Percentiles rank a stretch among this genome's conserved stretches.
phyloP scores from a whole-genome alignment of 1,140 invertebrate species.

The Zaprionus gabonicus region DNA sequence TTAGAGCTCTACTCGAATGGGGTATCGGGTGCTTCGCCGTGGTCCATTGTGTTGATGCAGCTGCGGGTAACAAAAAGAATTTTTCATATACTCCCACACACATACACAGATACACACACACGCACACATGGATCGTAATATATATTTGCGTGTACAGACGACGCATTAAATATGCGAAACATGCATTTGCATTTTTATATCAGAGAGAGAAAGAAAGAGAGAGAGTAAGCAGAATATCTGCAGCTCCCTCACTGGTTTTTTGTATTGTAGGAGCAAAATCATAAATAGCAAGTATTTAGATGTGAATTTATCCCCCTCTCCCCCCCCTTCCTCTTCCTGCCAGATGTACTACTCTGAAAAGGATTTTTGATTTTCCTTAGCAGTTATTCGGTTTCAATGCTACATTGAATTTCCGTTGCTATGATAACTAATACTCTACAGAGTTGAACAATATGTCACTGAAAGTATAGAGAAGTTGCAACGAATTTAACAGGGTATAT shows the following conservation, averaged over 20 bases:
- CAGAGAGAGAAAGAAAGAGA: conserved; percentile 4
- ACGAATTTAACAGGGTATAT: background rate
- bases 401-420: conserved; percentile 55
- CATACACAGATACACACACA: background rate
- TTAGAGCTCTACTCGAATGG: conserved; percentile 30
- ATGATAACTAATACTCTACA: conserved; percentile 27
- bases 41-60: conserved; percentile 70
- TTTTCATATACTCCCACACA: conserved; percentile 40
- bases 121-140: conserved; percentile 12
- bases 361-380: conserved; percentile 53
- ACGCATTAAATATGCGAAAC: conserved; percentile 71
- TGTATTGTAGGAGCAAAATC: conserved; percentile 45
- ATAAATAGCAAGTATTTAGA: conserved; percentile 44
- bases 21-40: conserved; percentile 23
- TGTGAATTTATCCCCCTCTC: background rate
- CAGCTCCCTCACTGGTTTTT: background rate
- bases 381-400: conserved; percentile 56
- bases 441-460: background rate
- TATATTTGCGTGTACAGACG: conserved; percentile 38
- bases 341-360: background rate
- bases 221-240: conserved; percentile 18
- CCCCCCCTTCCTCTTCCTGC: background rate
- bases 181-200: conserved; percentile 76
- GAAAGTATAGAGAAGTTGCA: background rate
- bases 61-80: conserved; percentile 61